A percentile compares a stretch with the other conserved stretches of the same genome.
Evolutionary conservation across 2,888 invertebrate genomes (phyloP).

Genomic region (Scrobipalpa costella): DNA sequence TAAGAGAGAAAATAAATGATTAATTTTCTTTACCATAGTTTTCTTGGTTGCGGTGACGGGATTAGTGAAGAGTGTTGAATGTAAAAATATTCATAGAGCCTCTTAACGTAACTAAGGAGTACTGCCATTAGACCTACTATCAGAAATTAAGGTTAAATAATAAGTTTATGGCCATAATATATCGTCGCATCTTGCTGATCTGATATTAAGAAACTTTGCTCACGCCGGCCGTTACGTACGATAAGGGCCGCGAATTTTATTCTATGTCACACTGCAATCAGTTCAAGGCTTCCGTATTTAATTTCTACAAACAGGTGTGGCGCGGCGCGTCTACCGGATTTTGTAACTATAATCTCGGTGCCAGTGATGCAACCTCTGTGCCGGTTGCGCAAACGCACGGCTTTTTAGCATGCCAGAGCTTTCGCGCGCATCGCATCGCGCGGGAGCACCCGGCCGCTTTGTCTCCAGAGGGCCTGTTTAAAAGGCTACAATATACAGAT

Average conservation of each 20-base stretch:
- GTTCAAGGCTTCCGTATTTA: conserved; percentile 26
- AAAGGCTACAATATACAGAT: too few species aligned
- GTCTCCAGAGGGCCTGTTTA: conserved; percentile 39
- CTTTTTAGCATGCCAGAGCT: conserved; percentile 76
- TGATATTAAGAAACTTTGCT: neutral
- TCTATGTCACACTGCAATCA: conserved; percentile 11
- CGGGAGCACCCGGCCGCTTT: conserved; percentile 67
- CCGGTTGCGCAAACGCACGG: conserved; percentile 67
- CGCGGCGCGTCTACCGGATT: conserved; percentile 42
- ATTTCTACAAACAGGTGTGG: conserved; percentile 37
- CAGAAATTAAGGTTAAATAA: too few species aligned
- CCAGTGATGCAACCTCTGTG: conserved; percentile 53
- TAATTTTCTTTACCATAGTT: too few species aligned
- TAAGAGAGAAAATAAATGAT: neutral
- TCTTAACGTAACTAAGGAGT: too few species aligned
- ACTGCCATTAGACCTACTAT: too few species aligned
- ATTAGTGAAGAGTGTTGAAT: too few species aligned
- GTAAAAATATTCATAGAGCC: too few species aligned
- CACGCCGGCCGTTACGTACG: neutral
- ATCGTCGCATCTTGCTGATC: too few species aligned
- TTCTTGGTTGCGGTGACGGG: too few species aligned
- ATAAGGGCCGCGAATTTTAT: conserved; percentile 15
- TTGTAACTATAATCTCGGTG: conserved; percentile 55
- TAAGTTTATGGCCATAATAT: too few species aligned
- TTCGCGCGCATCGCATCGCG: conserved; percentile 61